phyloP scores from a whole-genome alignment of 2,797 vertebrate species.

The Sebastes miniatus region DNA sequence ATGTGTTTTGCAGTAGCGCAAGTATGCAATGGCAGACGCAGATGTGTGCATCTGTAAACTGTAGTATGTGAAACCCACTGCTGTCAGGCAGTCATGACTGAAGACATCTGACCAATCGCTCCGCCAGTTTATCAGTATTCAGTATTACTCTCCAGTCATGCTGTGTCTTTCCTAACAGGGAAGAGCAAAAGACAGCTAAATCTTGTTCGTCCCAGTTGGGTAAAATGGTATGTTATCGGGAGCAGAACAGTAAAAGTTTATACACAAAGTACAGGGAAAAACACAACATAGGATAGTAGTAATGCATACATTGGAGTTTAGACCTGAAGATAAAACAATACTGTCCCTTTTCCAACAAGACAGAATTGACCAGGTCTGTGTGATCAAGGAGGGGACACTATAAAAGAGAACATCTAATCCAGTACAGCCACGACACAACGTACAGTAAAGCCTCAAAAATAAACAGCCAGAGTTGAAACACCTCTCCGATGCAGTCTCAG shows the following conservation, averaged over 20 bases:
- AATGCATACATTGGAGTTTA: background rate
- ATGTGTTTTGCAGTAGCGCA: background rate
- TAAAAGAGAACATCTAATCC: background rate
- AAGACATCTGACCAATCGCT: background rate
- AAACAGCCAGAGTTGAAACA: background rate
- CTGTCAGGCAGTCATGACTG: background rate
- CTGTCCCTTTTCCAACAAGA: background rate
- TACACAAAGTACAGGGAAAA: background rate
- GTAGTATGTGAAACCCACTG: background rate
- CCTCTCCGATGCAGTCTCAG: background rate
- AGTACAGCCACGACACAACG: background rate
- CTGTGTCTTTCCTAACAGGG: background rate
- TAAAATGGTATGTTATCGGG: too few species aligned
- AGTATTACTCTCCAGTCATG: background rate
- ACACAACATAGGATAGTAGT: background rate
- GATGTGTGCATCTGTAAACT: background rate
- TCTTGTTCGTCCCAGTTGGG: background rate
- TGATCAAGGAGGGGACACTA: background rate
- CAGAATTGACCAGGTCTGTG: background rate
- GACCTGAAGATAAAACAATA: background rate
- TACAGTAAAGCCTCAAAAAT: background rate
- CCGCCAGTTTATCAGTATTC: background rate
- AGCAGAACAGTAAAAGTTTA: background rate
- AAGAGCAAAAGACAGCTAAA: background rate
- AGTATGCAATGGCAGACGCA: background rate